Evolutionary conservation across 2,888 invertebrate species (phyloP), one percentile per base, ranked within the genome.

Genomic region (Troides helena): DNA sequence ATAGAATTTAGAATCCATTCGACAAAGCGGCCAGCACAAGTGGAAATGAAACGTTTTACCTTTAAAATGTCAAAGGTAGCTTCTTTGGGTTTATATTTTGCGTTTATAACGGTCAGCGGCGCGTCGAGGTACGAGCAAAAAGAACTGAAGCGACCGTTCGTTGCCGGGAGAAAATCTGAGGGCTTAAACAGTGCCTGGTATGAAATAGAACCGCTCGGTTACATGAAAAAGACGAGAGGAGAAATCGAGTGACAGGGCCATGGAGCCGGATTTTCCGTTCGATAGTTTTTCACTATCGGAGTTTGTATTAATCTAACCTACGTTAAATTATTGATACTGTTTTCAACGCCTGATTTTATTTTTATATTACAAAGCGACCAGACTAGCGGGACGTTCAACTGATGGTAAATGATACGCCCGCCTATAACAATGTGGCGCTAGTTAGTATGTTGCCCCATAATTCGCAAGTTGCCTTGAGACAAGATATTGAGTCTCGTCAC

Each of bases 221-320:
- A 92, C 92, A 92, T 91, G 92, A 92, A 92, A 92, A 91, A 92
- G 92, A 92, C 89, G 90, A 89, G 87, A 87, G 88, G 85, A 88
- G 88, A 88, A 90, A 92, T 92, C 90, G 90, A 90, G 90, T 90
- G 90, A 92, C 92, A 88, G 89, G 83, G 86, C 87, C 85, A 85
- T 89, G 88, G 88, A 65, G 73, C 85, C 86, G 88, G 89, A 88
- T 89, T 90, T 92, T 89, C 86, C 85, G 86, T 85, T 81, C 80
- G 85, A 85, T 88, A 88, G 85, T 90, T 90, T 90, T 92, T 53
- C 53, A 4, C 18, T n/a, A 53, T 53, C 18, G 18, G 53, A 5
- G 18, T 53, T 53, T n/a, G 3, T 4, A n/a, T 18, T 53, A 53
- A 53, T 18, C n/a, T 4, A 12, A 18, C 1, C 8, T 7, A 53